These are phyloP conservation scores for Caenorhabditis panamensis DNA, from an alignment of 2,888 invertebrate genomes.

Conservation along the genomic window DNA sequence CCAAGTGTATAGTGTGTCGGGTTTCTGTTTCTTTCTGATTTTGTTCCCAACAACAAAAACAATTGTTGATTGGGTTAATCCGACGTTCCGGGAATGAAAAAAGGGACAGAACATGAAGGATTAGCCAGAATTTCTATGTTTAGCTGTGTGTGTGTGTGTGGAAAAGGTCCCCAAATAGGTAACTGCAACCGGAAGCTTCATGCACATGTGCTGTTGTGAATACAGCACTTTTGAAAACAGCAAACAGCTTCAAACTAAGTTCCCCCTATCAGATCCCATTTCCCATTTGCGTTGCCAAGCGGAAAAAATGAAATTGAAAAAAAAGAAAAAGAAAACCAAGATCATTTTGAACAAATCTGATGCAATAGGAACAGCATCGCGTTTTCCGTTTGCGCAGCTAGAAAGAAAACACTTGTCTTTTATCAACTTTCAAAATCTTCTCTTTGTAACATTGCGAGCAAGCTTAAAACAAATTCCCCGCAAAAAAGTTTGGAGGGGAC, in stretches of 20 bases:
- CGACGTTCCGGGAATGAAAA: neutral
- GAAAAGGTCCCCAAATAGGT: too few relatives aligned
- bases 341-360: constrained; percentile 11
- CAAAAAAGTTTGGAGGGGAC: neutral
- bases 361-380: constrained; percentile 5
- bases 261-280: too few relatives aligned
- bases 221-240: neutral
- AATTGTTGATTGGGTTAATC: constrained; percentile 46
- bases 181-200: too few relatives aligned
- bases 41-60: constrained; percentile 17
- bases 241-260: neutral
- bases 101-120: neutral
- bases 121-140: too few relatives aligned
- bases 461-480: neutral
- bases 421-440: constrained; percentile 1
- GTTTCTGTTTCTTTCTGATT: too few relatives aligned
- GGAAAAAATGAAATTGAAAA: neutral
- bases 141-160: too few relatives aligned
- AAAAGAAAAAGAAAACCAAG: neutral
- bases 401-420: constrained; percentile 3
- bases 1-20: constrained; percentile 25
- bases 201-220: too few relatives aligned
- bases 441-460: too few relatives aligned
- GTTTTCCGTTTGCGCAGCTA: neutral
- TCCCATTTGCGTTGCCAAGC: too few relatives aligned